Conservation (phyloP, 2,888 invertebrate species). For the Leucophenga montana region DNA sequence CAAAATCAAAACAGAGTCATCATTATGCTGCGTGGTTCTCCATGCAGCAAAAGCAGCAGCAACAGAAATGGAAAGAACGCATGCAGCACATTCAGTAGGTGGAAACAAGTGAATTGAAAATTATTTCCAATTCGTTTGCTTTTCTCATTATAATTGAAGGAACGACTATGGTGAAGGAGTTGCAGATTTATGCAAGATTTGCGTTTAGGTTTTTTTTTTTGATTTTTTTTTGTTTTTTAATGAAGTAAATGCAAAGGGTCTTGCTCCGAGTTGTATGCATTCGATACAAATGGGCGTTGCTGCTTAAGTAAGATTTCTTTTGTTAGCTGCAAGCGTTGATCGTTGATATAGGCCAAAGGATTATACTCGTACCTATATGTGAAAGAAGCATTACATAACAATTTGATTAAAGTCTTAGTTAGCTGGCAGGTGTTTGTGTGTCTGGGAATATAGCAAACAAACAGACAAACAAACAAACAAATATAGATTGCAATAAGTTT, state of each 20-base stretch:
- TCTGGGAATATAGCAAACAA: no score
- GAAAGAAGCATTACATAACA: constrained; percentile 45
- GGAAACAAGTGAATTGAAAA: constrained; percentile 68
- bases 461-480: no score
- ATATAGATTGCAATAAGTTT: no score
- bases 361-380: not conserved
- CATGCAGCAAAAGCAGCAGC: not conserved
- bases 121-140: constrained; percentile 70
- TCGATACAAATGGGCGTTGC: no score
- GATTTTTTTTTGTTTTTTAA: constrained; percentile 43
- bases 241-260: constrained; percentile 35
- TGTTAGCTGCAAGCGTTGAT: constrained; percentile 2
- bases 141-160: constrained; percentile 68
- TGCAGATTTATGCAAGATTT: constrained; percentile 9
- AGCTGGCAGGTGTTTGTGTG: no score
- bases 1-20: not conserved
- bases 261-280: not conserved
- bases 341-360: not conserved
- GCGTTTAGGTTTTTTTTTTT: constrained; percentile 10
- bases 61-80: not conserved
- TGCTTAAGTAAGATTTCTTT: constrained; percentile 1
- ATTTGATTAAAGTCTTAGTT: constrained; percentile 23
- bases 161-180: constrained; percentile 25
- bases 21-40: not conserved
- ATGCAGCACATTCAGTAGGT: constrained; percentile 51